Evolutionary conservation across 2,797 vertebrate genomes (phyloP).

Genomic region (Antennarius maculatus): DNA sequence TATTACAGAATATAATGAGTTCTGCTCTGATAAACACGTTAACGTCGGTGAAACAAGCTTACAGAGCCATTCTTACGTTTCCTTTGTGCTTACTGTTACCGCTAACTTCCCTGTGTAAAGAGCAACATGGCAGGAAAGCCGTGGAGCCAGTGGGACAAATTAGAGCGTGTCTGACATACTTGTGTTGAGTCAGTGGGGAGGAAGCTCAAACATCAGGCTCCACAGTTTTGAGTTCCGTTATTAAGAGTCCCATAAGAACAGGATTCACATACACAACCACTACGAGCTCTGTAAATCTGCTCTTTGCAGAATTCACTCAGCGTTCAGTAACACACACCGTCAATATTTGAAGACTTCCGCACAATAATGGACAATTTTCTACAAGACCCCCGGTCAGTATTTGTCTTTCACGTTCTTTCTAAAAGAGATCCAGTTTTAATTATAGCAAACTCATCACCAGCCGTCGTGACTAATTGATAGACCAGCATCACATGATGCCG

Average conservation of each 20-base stretch:
- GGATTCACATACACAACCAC: constrained; percentile 11
- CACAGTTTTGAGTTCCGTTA: constrained; percentile 24
- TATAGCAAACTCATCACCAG: constrained; percentile 43
- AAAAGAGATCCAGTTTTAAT: constrained; percentile 28
- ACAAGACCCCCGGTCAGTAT: not conserved
- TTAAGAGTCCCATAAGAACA: constrained; percentile 23
- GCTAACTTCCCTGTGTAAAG: constrained; percentile 21
- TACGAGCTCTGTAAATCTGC: not conserved
- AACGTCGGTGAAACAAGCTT: constrained; percentile 11
- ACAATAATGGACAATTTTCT: constrained; percentile 32
- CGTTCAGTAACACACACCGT: constrained; percentile 23
- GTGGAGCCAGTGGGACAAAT: constrained; percentile 34
- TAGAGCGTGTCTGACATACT: constrained; percentile 44
- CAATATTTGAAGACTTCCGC: constrained; percentile 33
- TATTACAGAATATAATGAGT: constrained; percentile 16
- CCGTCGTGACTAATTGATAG: constrained; percentile 52
- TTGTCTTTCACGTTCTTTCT: not conserved
- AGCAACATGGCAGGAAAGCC: constrained; percentile 20
- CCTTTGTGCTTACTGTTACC: constrained; percentile 22
- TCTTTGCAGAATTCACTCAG: not conserved
- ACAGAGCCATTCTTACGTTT: constrained; percentile 1
- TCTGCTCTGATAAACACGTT: constrained; percentile 20
- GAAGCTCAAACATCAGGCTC: constrained; percentile 33
- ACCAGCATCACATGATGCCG: constrained; percentile 38
- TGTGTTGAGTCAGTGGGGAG: constrained; percentile 32